These are phyloP conservation scores for Mercenaria mercenaria DNA, from an alignment of 1,140 invertebrate genomes.

Conservation along the genomic window DNA sequence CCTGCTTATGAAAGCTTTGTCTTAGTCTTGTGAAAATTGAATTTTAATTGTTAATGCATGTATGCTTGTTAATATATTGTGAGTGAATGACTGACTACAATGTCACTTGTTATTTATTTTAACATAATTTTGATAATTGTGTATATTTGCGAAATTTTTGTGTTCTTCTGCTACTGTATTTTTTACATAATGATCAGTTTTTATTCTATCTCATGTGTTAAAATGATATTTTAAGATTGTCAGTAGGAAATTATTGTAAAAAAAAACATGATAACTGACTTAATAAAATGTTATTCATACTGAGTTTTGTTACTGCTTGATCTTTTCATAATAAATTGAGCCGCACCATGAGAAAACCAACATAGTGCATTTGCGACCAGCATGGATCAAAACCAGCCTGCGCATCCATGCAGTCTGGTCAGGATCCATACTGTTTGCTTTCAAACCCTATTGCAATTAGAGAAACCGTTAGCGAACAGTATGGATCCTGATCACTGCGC, in stretches of 20 bases:
- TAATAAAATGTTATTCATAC: constrained; percentile 55
- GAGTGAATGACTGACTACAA: not conserved
- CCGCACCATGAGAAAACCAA: no score
- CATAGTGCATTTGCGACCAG: no score
- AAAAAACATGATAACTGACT: constrained; percentile 36
- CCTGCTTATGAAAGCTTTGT: not conserved
- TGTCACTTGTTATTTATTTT: constrained; percentile 26
- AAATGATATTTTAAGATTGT: constrained; percentile 12
- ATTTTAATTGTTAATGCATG: not conserved
- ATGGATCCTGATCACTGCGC: no score
- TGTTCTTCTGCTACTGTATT: constrained; percentile 20
- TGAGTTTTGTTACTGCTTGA: not conserved
- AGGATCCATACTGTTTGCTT: no score
- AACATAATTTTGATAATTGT: constrained; percentile 24
- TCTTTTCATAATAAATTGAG: no score
- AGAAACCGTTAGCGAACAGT: no score
- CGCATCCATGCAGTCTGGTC: no score
- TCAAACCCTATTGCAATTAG: no score
- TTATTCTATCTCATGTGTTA: constrained; percentile 29
- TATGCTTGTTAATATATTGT: not conserved
- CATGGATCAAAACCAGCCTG: no score
- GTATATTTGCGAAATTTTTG: not conserved
- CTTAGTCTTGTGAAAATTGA: not conserved
- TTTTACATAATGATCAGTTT: constrained; percentile 26
- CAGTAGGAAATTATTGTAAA: constrained; percentile 47